Base-by-base conservation (phyloP, 1,140 invertebrate species). In the Drosophila prosaltans region DNA sequence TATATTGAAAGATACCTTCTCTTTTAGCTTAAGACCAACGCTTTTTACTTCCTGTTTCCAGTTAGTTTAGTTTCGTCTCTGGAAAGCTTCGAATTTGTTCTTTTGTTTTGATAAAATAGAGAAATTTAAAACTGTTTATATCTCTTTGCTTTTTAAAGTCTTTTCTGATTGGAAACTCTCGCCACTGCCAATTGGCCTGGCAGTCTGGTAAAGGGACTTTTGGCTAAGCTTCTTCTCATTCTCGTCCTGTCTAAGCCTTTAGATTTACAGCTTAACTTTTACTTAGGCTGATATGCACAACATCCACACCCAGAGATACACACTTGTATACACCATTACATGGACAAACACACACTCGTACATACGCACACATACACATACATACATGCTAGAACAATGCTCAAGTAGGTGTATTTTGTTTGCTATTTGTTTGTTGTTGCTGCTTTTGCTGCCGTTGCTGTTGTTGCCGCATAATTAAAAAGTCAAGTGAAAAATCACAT, bases 401-500 rank as follows among this genome's bases (percentile, higher is more conserved):
- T 89, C 80, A 89, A 88, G 83, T 88, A 88, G 83, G 83, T 88
- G 84, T 88, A 80, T 88, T 89, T 80, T 79, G 68, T 57, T 75
- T 55, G 57, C 45, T 60, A 24, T 61, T 39, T 30, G 43, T 62
- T 59, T 75, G 71, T 43, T 77, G 73, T 65, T 77, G 65, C 28
- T 65, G 62, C 21, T 67, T 43, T 39, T n/a, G 8, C 7, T 48
- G 30, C 5, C 69, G 48, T 24, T 72, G 65, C 63, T 72, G 80
- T 63, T 70, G 45, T 24, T 73, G 86, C 83, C 82, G 77, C 80
- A 84, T 91, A 91, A 91, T 91, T 91, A 91, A 91, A 88, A 91
- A 91, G 88, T 91, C 88, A 91, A 91, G 88, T 91, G 89, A 91
- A 91, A 91, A 91, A 91, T 91, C 88, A 90, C 83, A 91, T 84